phyloP scores from a whole-genome alignment of 2,888 invertebrate species.

The Caenorhabditis angaria region DNA sequence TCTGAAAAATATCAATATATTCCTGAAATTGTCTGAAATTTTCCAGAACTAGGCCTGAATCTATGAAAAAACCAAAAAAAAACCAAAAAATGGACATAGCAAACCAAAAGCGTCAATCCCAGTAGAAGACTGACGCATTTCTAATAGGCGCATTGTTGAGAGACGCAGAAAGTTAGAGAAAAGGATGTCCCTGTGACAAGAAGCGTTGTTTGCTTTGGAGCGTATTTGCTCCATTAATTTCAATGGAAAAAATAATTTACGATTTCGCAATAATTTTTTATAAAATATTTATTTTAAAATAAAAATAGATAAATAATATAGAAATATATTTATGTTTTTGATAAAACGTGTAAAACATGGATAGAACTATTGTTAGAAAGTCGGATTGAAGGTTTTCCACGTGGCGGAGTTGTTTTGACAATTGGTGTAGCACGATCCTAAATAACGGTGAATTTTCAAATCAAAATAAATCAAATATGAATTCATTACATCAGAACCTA shows the following conservation, averaged over 20 bases:
- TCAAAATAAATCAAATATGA: background rate
- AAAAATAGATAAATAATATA: background rate
- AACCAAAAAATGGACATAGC: slow-evolving; percentile 12
- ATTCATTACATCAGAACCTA: slow-evolving; percentile 19
- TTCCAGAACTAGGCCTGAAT: background rate
- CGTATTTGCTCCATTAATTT: background rate
- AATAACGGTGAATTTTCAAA: background rate
- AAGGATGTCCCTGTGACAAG: background rate
- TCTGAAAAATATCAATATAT: slow-evolving; percentile 6
- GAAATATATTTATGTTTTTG: slow-evolving; percentile 16
- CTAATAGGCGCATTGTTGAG: background rate
- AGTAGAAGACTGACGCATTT: slow-evolving; percentile 14
- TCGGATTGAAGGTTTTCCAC: slow-evolving; percentile 35
- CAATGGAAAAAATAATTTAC: background rate
- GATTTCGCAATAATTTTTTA: too few relatives aligned
- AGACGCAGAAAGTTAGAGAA: too few relatives aligned
- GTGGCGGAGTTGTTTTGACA: slow-evolving; percentile 21
- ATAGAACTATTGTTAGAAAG: slow-evolving; percentile 39
- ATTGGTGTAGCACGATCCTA: slow-evolving; percentile 24
- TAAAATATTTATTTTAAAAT: slow-evolving; percentile 2
- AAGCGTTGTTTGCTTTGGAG: background rate
- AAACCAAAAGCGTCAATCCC: slow-evolving; percentile 4
- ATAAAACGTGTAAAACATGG: slow-evolving; percentile 35
- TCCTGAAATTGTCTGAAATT: background rate
- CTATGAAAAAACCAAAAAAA: slow-evolving; percentile 3